phyloP scores from a whole-genome alignment of 2,113 vertebrate species.

The Rallus limicola region DNA sequence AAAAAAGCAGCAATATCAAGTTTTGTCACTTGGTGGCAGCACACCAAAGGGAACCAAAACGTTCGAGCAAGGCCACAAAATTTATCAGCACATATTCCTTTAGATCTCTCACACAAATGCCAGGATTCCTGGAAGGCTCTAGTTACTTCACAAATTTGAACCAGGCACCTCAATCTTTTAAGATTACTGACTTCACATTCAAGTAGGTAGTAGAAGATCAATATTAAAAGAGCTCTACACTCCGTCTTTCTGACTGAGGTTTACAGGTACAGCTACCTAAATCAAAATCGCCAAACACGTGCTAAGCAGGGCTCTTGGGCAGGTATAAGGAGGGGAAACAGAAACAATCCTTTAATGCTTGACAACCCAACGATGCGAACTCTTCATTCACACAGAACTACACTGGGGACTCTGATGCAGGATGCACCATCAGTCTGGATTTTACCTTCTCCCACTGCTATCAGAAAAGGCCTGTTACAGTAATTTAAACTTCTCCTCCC shows the following conservation, averaged over 20 bases:
- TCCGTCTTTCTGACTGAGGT: neutral
- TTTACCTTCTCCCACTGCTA: neutral
- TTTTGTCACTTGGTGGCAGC: conserved; percentile 52
- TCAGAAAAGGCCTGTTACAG: neutral
- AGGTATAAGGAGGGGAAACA: neutral
- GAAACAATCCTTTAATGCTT: neutral
- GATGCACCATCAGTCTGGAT: neutral
- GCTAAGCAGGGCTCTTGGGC: neutral
- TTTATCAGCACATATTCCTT: neutral
- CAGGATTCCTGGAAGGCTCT: neutral
- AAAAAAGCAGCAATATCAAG: neutral
- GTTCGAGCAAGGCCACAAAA: too few species aligned
- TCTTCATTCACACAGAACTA: neutral
- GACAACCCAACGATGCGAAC: accelerated
- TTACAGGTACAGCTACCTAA: neutral
- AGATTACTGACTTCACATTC: neutral
- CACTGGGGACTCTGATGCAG: accelerated
- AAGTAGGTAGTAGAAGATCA: neutral
- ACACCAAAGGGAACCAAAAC: conserved; percentile 6
- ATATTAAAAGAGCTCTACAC: neutral
- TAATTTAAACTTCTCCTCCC: neutral
- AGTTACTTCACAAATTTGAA: neutral
- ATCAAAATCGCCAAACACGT: accelerated
- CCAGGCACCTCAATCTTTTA: neutral
- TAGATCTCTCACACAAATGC: neutral